These are phyloP conservation scores for Megastigmus dorsalis DNA, from an alignment of 2,888 invertebrate genomes.

Conservation along the genomic window DNA sequence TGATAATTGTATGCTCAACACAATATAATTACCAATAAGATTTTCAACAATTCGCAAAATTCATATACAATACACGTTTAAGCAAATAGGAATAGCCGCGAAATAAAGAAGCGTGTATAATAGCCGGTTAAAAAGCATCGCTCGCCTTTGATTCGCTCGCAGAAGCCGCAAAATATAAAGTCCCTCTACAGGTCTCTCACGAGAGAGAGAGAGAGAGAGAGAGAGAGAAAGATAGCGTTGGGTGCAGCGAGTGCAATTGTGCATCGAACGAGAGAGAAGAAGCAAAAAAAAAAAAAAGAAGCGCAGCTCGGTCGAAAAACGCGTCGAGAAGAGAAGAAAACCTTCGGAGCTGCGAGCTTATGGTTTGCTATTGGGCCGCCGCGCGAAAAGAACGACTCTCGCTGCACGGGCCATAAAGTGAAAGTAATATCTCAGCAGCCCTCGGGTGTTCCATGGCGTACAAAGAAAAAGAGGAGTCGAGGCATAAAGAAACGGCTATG, in stretches of 20 bases:
- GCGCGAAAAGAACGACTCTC: constrained; percentile 14
- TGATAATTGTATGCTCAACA: too few relatives aligned
- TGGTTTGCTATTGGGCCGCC: too few relatives aligned
- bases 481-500: too few relatives aligned
- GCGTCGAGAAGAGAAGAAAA: constrained; percentile 41
- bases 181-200: constrained; percentile 18
- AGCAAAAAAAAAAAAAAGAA: constrained; percentile 7
- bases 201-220: not conserved
- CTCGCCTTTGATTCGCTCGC: too few relatives aligned
- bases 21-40: too few relatives aligned
- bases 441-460: not conserved
- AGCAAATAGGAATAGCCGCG: too few relatives aligned
- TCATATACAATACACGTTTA: too few relatives aligned
- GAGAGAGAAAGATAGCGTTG: constrained; percentile 2
- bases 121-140: too few relatives aligned
- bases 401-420: constrained; percentile 11
- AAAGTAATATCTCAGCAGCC: constrained; percentile 35
- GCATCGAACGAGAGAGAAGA: constrained; percentile 50
- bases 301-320: not conserved
- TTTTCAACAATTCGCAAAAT: too few relatives aligned
- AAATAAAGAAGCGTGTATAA: too few relatives aligned
- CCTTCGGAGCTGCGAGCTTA: too few relatives aligned
- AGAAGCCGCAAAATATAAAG: constrained; percentile 37
- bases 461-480: not conserved
- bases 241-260: too few relatives aligned